Conservation (phyloP, 2,113 vertebrate species). For the Brachionichthys hirsutus region DNA sequence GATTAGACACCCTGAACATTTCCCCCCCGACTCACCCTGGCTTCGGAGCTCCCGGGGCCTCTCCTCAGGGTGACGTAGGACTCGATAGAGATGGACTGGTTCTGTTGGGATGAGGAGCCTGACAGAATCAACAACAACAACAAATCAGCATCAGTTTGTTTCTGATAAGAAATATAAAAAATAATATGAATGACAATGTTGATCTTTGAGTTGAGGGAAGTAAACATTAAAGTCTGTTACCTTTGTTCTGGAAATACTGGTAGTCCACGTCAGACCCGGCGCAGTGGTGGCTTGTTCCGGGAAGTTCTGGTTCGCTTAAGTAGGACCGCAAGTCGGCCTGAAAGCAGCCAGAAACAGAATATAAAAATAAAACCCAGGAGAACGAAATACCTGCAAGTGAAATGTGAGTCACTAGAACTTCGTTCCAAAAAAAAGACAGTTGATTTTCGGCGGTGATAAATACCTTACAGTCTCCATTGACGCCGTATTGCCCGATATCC, state of each 20-base stretch:
- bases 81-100: conserved; percentile 82
- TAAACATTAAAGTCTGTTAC: conserved; percentile 58
- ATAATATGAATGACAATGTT: too few species aligned
- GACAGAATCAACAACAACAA: too few species aligned
- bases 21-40: conserved; percentile 76
- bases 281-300: conserved; percentile 69
- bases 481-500: conserved; percentile 81
- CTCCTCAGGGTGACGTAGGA: conserved; percentile 89
- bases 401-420: too few species aligned
- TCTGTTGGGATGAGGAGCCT: conserved; percentile 81
- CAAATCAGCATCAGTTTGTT: not conserved
- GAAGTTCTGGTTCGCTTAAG: conserved; percentile 90
- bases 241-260: conserved; percentile 86
- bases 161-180: too few species aligned
- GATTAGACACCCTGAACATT: not conserved
- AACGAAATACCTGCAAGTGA: too few species aligned
- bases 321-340: conserved; percentile 89
- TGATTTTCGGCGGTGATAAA: too few species aligned
- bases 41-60: conserved; percentile 67
- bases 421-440: too few species aligned
- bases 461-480: conserved; percentile 90
- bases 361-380: too few species aligned
- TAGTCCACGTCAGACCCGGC: conserved; percentile 76
- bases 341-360: conserved; percentile 9
- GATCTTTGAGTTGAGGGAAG: too few species aligned